Evolutionary conservation across 1,140 invertebrate genomes (phyloP), one percentile per base, ranked within the genome.

Genomic region (Drosophila jambulina): DNA sequence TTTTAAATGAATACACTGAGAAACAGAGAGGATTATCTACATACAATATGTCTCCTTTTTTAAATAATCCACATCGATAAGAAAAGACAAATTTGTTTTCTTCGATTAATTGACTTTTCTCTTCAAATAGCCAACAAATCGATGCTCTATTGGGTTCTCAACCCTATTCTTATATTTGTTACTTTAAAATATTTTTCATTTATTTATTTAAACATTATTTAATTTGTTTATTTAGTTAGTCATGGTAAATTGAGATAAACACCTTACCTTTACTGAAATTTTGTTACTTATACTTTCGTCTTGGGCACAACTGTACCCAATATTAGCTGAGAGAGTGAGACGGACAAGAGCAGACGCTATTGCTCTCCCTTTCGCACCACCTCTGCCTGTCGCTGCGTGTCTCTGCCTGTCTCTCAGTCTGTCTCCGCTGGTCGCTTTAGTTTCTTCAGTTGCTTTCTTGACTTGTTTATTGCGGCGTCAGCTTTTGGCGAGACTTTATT

Each of bases 401-500:
- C 43, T 48, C 46, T 27, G 46, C 19, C 29, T 53, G 51, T 63
- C 49, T 57, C 25, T 40, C 43, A 32, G 53, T 65, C 43, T 72
- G 43, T 84, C 61, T 64, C 36, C 61, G 53, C 21, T 64, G 19
- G 25, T 23, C 36, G 53, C 53, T 60, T 58, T 38, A 29, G 57
- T 72, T 71, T 54, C 38, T 78, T 67, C 61, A 54, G 34, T 77
- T 75, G 49, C 61, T 62, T 74, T 77, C 54, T 68, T 70, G 60
- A 65, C 59, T 85, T 69, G 56, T 81, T 74, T 81, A 77, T 74
- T 74, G 82, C 82, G 82, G 82, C 78, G 67, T 80, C 78, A 81
- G 78, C 82, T 84, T 53, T 82, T 76, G 82, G 79, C 82, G 82
- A 86, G 82, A 86, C 82, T 67, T 68, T 60, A 71, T 76, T 70